These are phyloP conservation scores for Drosophila leonis DNA, from an alignment of 2,888 invertebrate genomes.

Conservation along the genomic window DNA sequence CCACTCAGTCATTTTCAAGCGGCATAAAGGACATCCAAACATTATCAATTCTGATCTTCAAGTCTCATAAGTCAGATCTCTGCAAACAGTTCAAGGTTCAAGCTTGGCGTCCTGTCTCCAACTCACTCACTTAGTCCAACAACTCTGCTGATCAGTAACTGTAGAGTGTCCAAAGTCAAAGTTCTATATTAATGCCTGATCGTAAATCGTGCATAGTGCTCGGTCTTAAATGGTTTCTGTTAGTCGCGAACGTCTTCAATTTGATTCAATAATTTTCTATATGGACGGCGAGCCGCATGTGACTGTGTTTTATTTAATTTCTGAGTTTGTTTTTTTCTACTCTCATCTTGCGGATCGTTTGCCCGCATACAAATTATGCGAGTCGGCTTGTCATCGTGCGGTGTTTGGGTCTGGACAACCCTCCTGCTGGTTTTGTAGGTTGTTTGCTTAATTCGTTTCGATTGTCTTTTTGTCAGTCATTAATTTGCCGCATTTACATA, in stretches of 20 bases:
- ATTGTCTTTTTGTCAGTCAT: slow-evolving; percentile 82
- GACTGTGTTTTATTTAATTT: slow-evolving; percentile 28
- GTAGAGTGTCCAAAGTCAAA: slow-evolving; percentile 15
- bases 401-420: slow-evolving; percentile 21
- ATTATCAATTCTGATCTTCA: not conserved
- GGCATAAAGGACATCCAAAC: not conserved
- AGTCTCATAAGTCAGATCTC: not conserved
- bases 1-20: not conserved
- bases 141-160: not conserved
- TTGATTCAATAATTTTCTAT: slow-evolving; percentile 77
- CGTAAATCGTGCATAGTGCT: slow-evolving; percentile 34
- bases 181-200: slow-evolving; percentile 56
- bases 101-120: not conserved
- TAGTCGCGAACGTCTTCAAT: slow-evolving; percentile 57
- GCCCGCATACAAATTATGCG: slow-evolving; percentile 75
- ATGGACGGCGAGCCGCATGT: slow-evolving; percentile 33
- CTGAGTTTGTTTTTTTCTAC: slow-evolving; percentile 32
- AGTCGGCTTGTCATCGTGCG: slow-evolving; percentile 48
- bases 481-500: slow-evolving; percentile 82
- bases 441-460: slow-evolving; percentile 80
- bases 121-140: not conserved
- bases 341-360: slow-evolving; percentile 60
- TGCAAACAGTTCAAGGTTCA: too few species aligned
- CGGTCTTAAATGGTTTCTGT: slow-evolving; percentile 39
- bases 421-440: slow-evolving; percentile 68